A percentile compares a stretch with the other conserved stretches of the same genome.
Conservation (phyloP, 2,888 invertebrate genomes). For the Aphidoletes aphidimyza region DNA sequence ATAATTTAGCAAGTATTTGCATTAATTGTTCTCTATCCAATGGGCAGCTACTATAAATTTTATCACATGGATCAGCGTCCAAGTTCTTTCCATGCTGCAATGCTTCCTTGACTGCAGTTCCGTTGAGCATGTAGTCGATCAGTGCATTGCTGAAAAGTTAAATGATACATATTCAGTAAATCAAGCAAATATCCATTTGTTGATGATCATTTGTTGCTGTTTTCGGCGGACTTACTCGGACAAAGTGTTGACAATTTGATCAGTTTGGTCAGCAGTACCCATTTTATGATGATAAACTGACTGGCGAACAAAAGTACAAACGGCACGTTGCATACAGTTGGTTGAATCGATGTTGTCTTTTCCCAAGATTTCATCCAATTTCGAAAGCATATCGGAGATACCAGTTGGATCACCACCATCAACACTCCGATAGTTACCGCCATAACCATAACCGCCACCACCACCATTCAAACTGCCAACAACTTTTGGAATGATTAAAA, state of each 20-base stretch:
- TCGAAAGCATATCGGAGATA: conserved; percentile 73
- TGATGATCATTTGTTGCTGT: no score
- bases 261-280: conserved; percentile 74
- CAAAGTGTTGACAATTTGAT: conserved; percentile 72
- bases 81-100: conserved; percentile 71
- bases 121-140: conserved; percentile 76
- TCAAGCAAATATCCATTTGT: no score
- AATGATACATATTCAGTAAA: not conserved
- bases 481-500: conserved; percentile 82
- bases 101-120: conserved; percentile 77
- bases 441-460: conserved; percentile 67
- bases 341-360: conserved; percentile 79
- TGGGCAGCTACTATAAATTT: conserved; percentile 75
- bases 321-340: conserved; percentile 76
- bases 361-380: conserved; percentile 74
- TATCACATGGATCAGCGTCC: conserved; percentile 69
- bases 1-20: conserved; percentile 75
- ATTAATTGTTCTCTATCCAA: conserved; percentile 75
- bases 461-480: conserved; percentile 77
- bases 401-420: conserved; percentile 71
- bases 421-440: conserved; percentile 75
- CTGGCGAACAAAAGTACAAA: conserved; percentile 78
- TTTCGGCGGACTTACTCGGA: conserved; percentile 75
- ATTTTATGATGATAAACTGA: conserved; percentile 73
- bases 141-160: conserved; percentile 75